A percentile compares a stretch with the other conserved stretches of the same genome.
Evolutionary conservation across 2,888 invertebrate species (phyloP).

Genomic region (Pterostichus madidus): DNA sequence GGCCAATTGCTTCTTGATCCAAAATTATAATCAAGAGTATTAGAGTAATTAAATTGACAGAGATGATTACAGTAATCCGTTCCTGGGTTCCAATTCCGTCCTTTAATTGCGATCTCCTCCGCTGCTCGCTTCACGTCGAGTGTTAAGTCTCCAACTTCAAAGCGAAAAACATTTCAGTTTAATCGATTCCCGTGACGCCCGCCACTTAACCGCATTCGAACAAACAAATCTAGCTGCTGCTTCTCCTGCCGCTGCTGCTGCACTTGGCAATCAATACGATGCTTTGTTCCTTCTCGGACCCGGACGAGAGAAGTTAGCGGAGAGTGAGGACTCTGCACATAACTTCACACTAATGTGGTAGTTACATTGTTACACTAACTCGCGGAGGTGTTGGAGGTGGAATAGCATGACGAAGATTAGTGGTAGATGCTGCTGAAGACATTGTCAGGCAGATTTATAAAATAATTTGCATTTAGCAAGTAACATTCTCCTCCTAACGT

Average conservation of each 20-base stretch:
- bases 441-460: too few relatives aligned
- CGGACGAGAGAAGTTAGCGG: not conserved
- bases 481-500: too few relatives aligned
- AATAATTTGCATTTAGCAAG: too few relatives aligned
- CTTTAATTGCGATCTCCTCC: conserved; percentile 73
- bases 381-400: too few relatives aligned
- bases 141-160: conserved; percentile 73
- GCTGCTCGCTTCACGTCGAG: conserved; percentile 9
- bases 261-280: conserved; percentile 9
- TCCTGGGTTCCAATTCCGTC: conserved; percentile 12
- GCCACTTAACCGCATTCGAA: conserved; percentile 70
- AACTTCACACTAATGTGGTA: not conserved
- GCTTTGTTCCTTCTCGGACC: not conserved
- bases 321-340: not conserved
- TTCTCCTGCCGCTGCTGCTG: not conserved
- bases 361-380: conserved; percentile 4
- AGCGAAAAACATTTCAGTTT: conserved; percentile 75
- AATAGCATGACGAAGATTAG: too few relatives aligned
- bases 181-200: conserved; percentile 74
- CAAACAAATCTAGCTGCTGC: conserved; percentile 46
- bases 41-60: conserved; percentile 34
- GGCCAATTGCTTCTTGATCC: conserved; percentile 3
- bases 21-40: conserved; percentile 25
- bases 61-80: conserved; percentile 30
- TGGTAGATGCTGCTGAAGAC: not conserved